Percentiles rank a stretch among this genome's conserved stretches.
Conservation (phyloP, 1,140 invertebrate species). For the Pogonomyrmex barbatus region DNA sequence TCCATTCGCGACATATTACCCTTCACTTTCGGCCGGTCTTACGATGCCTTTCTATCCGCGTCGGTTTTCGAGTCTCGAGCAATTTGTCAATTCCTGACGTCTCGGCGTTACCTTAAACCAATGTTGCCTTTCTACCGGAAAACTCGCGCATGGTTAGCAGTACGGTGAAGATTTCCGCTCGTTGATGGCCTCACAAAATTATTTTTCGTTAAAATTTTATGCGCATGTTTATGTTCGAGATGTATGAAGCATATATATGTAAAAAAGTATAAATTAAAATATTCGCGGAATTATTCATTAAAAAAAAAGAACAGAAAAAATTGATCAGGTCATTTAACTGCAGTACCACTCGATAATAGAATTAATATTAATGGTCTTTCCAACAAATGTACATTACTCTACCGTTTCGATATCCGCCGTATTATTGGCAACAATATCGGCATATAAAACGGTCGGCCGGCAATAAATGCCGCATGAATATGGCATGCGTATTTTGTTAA, state of each 20-base stretch:
- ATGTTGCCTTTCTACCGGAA: slow-evolving; percentile 61
- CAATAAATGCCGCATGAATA: slow-evolving; percentile 39
- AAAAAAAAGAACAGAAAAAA: slow-evolving; percentile 10
- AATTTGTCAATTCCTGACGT: slow-evolving; percentile 70
- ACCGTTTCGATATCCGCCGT: slow-evolving; percentile 30
- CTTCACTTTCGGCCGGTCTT: slow-evolving; percentile 63
- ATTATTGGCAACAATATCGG: slow-evolving; percentile 42
- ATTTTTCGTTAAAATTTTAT: background rate
- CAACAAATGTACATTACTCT: slow-evolving; percentile 42
- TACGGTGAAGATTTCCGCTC: background rate
- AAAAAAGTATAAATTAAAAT: slow-evolving; percentile 2
- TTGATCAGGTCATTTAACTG: slow-evolving; percentile 28
- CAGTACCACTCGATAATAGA: slow-evolving; percentile 38
- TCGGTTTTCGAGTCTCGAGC: slow-evolving; percentile 66
- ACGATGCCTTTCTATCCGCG: slow-evolving; percentile 69
- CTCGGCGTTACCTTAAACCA: slow-evolving; percentile 64
- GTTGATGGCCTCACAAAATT: slow-evolving; percentile 12
- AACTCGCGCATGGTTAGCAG: slow-evolving; percentile 34
- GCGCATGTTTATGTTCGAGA: background rate
- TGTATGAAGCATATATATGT: background rate
- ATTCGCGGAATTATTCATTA: slow-evolving; percentile 27
- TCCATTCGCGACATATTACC: slow-evolving; percentile 69
- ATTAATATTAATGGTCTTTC: slow-evolving; percentile 56
- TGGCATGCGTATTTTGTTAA: slow-evolving; percentile 36
- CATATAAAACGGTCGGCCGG: slow-evolving; percentile 13